A percentile compares a stretch with the other conserved stretches of the same genome.
phyloP scores from a whole-genome alignment of 1,140 invertebrate genomes.

The Andricus grossulariae region DNA sequence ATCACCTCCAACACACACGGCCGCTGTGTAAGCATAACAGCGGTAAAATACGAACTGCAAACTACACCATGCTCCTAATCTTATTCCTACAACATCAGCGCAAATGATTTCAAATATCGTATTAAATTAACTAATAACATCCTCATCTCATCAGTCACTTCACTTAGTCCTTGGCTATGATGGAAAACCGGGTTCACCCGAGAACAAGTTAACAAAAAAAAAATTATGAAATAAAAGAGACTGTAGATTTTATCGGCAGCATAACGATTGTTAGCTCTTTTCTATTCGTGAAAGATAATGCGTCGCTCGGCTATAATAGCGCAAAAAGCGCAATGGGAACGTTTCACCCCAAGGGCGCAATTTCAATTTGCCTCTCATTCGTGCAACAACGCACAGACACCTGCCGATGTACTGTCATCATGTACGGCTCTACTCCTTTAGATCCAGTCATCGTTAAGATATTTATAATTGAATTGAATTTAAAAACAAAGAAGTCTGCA shows the following conservation, averaged over 20 bases:
- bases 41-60: too few relatives aligned
- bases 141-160: too few relatives aligned
- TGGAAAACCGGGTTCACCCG: too few relatives aligned
- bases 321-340: constrained; percentile 25
- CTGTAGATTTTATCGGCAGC: constrained; percentile 31
- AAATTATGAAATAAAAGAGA: neutral
- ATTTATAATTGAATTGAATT: neutral
- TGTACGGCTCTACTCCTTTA: neutral
- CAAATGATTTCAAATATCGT: too few relatives aligned
- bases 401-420: constrained; percentile 53
- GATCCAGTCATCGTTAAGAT: constrained; percentile 8
- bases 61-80: too few relatives aligned
- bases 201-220: too few relatives aligned
- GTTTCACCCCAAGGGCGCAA: constrained; percentile 37
- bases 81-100: too few relatives aligned
- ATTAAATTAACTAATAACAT: too few relatives aligned
- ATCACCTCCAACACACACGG: too few relatives aligned
- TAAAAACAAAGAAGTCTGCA: neutral
- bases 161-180: too few relatives aligned
- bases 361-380: constrained; percentile 45
- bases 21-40: too few relatives aligned
- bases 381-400: constrained; percentile 36
- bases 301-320: constrained; percentile 11
- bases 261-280: constrained; percentile 24
- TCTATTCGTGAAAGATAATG: constrained; percentile 22